These are phyloP conservation scores for Criorhina ranunculi DNA, from an alignment of 2,888 invertebrate genomes.

Conservation along the genomic window DNA sequence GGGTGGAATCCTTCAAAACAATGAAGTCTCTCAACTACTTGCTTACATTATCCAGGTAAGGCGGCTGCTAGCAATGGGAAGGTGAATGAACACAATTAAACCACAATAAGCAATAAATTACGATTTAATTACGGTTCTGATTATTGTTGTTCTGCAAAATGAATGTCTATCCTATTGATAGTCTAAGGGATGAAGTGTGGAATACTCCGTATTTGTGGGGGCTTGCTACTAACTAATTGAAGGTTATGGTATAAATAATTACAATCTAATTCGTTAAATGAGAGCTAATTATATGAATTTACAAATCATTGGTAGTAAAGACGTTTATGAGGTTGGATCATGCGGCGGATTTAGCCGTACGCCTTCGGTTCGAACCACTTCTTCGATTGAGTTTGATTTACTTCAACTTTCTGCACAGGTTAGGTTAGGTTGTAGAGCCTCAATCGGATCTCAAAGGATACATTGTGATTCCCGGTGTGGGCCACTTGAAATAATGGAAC, in stretches of 20 bases:
- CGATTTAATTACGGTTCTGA: conserved; percentile 53
- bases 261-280: conserved; percentile 26
- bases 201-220: background rate
- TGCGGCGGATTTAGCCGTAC: too few species aligned
- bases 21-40: conserved; percentile 27
- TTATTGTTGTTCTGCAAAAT: conserved; percentile 48
- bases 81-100: conserved; percentile 27
- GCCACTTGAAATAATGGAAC: too few species aligned
- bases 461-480: too few species aligned
- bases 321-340: background rate
- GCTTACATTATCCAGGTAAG: conserved; percentile 22
- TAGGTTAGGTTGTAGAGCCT: too few species aligned
- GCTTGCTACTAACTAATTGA: conserved; percentile 33
- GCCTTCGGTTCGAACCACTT: too few species aligned
- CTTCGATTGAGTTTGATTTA: too few species aligned
- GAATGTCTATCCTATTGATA: conserved; percentile 20
- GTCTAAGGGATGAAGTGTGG: conserved; percentile 24
- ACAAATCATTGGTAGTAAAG: background rate
- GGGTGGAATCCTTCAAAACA: background rate
- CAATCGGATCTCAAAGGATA: too few species aligned
- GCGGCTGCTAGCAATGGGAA: background rate
- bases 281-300: background rate
- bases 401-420: too few species aligned
- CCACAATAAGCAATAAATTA: conserved; percentile 48
- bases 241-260: conserved; percentile 28